Percentiles rank a stretch among this genome's conserved stretches.
phyloP scores from a whole-genome alignment of 2,113 vertebrate species.

The Corythornis cristatus region DNA sequence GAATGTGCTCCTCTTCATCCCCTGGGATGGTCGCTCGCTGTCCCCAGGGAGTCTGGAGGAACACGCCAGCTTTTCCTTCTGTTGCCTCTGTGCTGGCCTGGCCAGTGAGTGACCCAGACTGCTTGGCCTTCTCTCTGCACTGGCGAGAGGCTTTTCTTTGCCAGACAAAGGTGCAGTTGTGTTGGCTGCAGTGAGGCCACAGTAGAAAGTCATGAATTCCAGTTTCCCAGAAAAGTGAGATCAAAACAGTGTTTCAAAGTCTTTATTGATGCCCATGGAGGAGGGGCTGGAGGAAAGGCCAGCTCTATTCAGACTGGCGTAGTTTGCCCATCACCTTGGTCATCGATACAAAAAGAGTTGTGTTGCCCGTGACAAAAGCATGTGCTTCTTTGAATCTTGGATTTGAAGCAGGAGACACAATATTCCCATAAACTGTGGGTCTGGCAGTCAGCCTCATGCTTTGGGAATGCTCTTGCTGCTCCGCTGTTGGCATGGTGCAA shows the following conservation, averaged over 20 bases:
- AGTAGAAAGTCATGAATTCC: background rate
- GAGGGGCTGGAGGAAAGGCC: background rate
- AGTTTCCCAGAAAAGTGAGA: background rate
- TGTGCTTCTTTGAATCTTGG: background rate
- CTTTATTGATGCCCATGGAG: background rate
- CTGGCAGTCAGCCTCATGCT: background rate
- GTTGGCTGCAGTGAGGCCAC: background rate
- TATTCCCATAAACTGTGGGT: background rate
- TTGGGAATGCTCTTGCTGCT: background rate
- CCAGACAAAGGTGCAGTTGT: constrained; percentile 38
- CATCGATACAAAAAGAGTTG: background rate
- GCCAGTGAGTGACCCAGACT: background rate
- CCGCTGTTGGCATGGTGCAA: background rate
- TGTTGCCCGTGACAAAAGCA: background rate
- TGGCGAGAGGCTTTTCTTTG: background rate
- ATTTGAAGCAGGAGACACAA: background rate
- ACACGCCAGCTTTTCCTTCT: rapidly evolving
- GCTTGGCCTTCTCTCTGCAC: background rate
- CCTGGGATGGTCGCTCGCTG: background rate
- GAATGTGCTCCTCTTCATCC: background rate
- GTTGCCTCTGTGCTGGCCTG: background rate
- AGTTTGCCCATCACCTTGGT: background rate
- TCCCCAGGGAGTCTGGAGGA: background rate
- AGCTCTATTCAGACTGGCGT: background rate
- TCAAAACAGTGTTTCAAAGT: background rate